A percentile compares a stretch with the other conserved stretches of the same genome.
Evolutionary conservation across 2,113 vertebrate genomes (phyloP).

Genomic region (Eurystomus gularis): DNA sequence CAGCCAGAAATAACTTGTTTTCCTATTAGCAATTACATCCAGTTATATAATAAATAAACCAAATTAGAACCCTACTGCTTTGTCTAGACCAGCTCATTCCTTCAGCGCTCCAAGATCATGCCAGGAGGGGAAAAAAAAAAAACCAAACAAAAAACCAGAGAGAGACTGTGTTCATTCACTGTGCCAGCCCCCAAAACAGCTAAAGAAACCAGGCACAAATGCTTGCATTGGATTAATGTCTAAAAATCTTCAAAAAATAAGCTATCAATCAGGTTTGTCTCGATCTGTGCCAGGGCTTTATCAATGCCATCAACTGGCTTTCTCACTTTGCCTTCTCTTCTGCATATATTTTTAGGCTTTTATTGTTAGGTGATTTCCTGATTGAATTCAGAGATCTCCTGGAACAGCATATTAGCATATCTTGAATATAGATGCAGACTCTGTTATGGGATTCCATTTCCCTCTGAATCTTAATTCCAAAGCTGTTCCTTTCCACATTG

Average conservation of each 20-base stretch:
- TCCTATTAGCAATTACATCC: neutral
- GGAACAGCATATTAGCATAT: constrained; percentile 46
- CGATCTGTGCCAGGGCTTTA: neutral
- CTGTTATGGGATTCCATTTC: constrained; percentile 49
- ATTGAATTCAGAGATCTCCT: constrained; percentile 7
- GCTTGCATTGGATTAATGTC: neutral
- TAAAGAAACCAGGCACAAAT: neutral
- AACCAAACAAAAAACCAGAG: fast-evolving
- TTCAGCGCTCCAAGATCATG: neutral
- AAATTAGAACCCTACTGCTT: neutral
- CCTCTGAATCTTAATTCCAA: constrained; percentile 65
- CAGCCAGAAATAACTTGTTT: neutral
- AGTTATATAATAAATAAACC: neutral
- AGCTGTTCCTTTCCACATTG: constrained; percentile 37
- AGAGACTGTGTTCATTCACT: neutral
- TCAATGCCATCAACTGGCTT: constrained; percentile 35
- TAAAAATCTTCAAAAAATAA: neutral
- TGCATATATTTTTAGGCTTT: constrained; percentile 22
- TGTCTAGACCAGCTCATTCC: neutral
- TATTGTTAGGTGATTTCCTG: constrained; percentile 59
- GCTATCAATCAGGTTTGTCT: neutral
- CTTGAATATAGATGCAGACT: constrained; percentile 63
- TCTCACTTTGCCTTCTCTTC: neutral
- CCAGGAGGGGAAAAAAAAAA: fast-evolving
- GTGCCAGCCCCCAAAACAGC: neutral